Conservation (phyloP, 2,888 invertebrate species). For the Drosophila incognita region DNA sequence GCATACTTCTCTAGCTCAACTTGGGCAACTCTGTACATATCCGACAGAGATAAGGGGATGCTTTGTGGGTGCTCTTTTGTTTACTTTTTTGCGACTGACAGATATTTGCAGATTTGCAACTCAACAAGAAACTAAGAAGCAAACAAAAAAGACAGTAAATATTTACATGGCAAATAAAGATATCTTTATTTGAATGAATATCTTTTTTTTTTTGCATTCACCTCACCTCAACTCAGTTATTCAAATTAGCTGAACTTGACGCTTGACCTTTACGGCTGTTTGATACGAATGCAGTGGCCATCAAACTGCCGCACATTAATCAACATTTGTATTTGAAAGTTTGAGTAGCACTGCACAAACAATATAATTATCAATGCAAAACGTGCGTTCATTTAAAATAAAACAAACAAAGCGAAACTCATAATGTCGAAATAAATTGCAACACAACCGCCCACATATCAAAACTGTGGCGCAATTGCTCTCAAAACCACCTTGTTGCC, state of each 20-base stretch:
- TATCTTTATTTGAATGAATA: constrained; percentile 10
- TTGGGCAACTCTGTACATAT: constrained; percentile 1
- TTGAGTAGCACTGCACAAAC: not conserved
- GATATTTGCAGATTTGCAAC: not conserved
- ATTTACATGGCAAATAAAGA: constrained; percentile 1
- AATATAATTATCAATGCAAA: not conserved
- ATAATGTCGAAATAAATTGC: not conserved
- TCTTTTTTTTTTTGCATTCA: constrained; percentile 25
- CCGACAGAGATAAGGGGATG: constrained; percentile 16
- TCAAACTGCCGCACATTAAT: constrained; percentile 29
- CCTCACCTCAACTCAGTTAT: not conserved
- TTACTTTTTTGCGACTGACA: constrained; percentile 2
- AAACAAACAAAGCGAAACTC: not conserved
- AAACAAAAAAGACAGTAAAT: not conserved
- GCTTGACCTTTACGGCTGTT: constrained; percentile 34
- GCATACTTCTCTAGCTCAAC: constrained; percentile 6
- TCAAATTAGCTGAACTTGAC: constrained; percentile 5
- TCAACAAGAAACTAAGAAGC: constrained; percentile 5
- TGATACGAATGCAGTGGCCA: constrained; percentile 27
- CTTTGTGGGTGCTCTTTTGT: constrained; percentile 1
- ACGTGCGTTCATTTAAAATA: not conserved
- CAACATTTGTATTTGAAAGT: not conserved
- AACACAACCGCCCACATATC: constrained; percentile 22
- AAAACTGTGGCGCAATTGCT: constrained; percentile 18
- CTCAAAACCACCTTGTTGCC: constrained; percentile 14